A percentile compares a stretch with the other conserved stretches of the same genome.
These are phyloP conservation scores for Sinopyrophorus schimmeli DNA, from an alignment of 2,888 invertebrate genomes.

Conservation along the genomic window DNA sequence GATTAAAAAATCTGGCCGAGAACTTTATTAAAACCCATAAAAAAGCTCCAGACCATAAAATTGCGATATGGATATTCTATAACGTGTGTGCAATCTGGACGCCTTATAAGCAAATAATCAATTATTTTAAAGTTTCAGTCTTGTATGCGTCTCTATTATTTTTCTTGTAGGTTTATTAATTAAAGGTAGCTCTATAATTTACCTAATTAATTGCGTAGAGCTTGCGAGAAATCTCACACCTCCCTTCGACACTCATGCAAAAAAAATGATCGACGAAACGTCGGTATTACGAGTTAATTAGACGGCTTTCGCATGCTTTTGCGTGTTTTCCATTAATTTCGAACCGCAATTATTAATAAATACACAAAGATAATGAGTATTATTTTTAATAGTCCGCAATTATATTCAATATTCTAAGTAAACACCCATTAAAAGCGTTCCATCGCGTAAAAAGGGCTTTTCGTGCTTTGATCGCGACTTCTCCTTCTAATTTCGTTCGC, in stretches of 20 bases:
- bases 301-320: background rate
- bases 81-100: slow-evolving; percentile 9
- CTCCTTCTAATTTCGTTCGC: slow-evolving; percentile 38
- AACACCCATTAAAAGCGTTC: slow-evolving; percentile 23
- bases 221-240: slow-evolving; percentile 23
- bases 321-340: background rate
- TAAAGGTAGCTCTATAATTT: slow-evolving; percentile 13
- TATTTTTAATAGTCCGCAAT: background rate
- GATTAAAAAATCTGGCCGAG: slow-evolving; percentile 7
- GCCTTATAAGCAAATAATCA: slow-evolving; percentile 20
- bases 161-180: slow-evolving; percentile 15
- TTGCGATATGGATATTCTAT: slow-evolving; percentile 16
- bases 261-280: slow-evolving; percentile 13
- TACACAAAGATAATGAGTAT: background rate
- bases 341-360: background rate
- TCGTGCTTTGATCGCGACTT: slow-evolving; percentile 32
- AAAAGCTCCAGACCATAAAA: slow-evolving; percentile 27
- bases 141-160: slow-evolving; percentile 1
- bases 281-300: slow-evolving; percentile 17
- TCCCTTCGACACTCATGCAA: slow-evolving; percentile 3
- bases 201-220: slow-evolving; percentile 17
- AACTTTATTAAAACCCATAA: slow-evolving; percentile 21
- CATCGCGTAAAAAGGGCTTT: no score
- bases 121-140: slow-evolving; percentile 7
- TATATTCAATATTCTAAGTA: background rate